A percentile compares a stretch with the other conserved stretches of the same genome.
phyloP scores from a whole-genome alignment of 2,797 vertebrate genomes.

The Orestias chungarensis region DNA sequence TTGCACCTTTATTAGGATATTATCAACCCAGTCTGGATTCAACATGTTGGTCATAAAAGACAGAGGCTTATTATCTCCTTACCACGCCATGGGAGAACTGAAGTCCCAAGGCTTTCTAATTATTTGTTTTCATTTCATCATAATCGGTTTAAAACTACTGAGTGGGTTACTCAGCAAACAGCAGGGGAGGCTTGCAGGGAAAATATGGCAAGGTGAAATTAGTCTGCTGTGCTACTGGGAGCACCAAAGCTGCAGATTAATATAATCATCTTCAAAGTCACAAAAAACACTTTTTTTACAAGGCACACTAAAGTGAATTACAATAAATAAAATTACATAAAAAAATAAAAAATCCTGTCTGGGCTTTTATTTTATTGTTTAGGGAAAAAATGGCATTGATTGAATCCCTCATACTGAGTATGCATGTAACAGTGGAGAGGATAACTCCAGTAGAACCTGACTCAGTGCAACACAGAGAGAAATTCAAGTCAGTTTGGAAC shows the following conservation, averaged over 20 bases:
- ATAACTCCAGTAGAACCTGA: too few relatives aligned
- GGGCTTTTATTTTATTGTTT: not conserved
- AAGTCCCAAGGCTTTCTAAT: conserved; percentile 52
- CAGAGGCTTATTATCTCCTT: conserved; percentile 43
- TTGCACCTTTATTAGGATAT: conserved; percentile 28
- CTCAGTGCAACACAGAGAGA: too few relatives aligned
- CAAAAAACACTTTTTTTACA: too few relatives aligned
- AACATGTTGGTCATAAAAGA: conserved; percentile 54
- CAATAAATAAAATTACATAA: too few relatives aligned
- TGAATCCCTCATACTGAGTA: not conserved
- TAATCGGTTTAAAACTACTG: conserved; percentile 46
- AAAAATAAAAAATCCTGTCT: too few relatives aligned
- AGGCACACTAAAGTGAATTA: too few relatives aligned
- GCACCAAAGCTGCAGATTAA: conserved; percentile 31
- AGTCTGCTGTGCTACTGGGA: conserved; percentile 32
- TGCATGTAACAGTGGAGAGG: not conserved
- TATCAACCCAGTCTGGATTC: conserved; percentile 35
- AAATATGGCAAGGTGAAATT: conserved; percentile 29
- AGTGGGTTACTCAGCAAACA: conserved; percentile 15
- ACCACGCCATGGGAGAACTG: conserved; percentile 26
- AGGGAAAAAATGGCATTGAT: not conserved
- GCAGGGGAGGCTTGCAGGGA: conserved; percentile 12
- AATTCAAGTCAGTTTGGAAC: too few relatives aligned
- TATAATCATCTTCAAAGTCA: not conserved
- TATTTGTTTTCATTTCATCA: conserved; percentile 52